Percentiles rank a stretch among this genome's conserved stretches.
Conservation (phyloP, 2,888 invertebrate species). For the Auanema freiburgensis region DNA sequence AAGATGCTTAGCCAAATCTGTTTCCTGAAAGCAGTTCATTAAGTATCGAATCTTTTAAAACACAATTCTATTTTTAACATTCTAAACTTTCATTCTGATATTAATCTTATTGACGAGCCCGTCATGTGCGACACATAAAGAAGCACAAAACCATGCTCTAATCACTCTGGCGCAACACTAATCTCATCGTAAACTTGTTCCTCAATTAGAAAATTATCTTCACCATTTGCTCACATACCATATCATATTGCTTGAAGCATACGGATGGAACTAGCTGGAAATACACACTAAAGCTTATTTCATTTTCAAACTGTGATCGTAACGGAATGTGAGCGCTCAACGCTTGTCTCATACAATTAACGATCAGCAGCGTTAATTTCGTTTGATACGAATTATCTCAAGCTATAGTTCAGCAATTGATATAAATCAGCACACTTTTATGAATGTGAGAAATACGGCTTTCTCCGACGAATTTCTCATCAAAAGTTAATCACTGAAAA, state of each 20-base stretch:
- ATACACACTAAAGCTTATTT: too few relatives aligned
- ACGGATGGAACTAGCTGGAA: too few relatives aligned
- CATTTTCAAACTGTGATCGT: too few relatives aligned
- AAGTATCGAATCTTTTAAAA: neutral
- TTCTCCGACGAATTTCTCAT: too few relatives aligned
- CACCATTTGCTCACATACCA: slow-evolving; percentile 1
- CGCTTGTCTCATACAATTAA: too few relatives aligned
- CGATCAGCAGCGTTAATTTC: too few relatives aligned
- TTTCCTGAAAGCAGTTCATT: slow-evolving; percentile 69
- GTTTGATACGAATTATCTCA: too few relatives aligned
- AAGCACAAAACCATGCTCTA: slow-evolving; percentile 19
- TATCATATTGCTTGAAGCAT: neutral
- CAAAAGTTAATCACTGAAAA: too few relatives aligned
- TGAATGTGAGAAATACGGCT: too few relatives aligned
- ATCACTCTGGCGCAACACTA: slow-evolving; percentile 22
- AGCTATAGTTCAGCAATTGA: too few relatives aligned
- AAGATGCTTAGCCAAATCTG: slow-evolving; percentile 82
- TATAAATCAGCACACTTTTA: too few relatives aligned
- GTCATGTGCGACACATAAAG: slow-evolving; percentile 7
- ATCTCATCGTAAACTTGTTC: slow-evolving; percentile 19
- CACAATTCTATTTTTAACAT: neutral
- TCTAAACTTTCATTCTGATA: slow-evolving; percentile 5
- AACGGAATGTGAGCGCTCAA: too few relatives aligned
- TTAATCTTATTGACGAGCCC: slow-evolving; percentile 13
- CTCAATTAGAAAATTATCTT: slow-evolving; percentile 7